Evolutionary conservation across 2,888 invertebrate genomes (phyloP), one percentile per base, ranked within the genome.

Genomic region (Salpingus planirostris): DNA sequence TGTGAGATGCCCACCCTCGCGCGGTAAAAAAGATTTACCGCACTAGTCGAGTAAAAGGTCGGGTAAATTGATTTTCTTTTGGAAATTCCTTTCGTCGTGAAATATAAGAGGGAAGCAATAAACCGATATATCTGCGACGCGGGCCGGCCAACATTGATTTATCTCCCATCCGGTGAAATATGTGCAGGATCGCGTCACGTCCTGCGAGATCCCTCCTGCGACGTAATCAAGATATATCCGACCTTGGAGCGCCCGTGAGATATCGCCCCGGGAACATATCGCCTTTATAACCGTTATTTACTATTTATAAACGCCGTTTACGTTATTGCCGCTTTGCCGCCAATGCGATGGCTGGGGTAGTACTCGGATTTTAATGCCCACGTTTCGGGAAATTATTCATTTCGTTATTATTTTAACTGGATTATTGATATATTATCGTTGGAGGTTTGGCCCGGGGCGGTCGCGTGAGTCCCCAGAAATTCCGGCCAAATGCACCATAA

Each of bases 171-270:
- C 52, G 59, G 53, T 58, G 58, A 60, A 55, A 58, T 61, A 61
- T 60, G 55, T 59, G 56, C 47, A 47, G 57, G 59, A 60, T 59
- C 55, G 57, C 53, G 48, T 60, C 59, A 60, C 60, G 60, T 60
- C 47, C 49, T 36, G 36, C 50, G 49, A 44, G 40, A 36, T 52
- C 47, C 46, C 44, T 43, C 33, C 44, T 21, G 29, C 37, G 49
- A 43, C 52, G 51, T 62, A 62, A 62, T 62, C 62, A 60, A 62
- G 62, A 62, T 62, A 60, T 62, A 62, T 62, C 59, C 57, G 59
- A 59, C 60, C 59, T 60, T 59, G 59, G 52, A 54, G 53, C 52
- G 47, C 49, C 50, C 5, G 54, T 59, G 57, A 60, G 57, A 59
- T 62, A 62, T 59, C 57, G 52, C 58, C 47, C 50, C 51, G 49